Base-by-base conservation (phyloP, 2,888 invertebrate species). In the Drepana falcataria region DNA sequence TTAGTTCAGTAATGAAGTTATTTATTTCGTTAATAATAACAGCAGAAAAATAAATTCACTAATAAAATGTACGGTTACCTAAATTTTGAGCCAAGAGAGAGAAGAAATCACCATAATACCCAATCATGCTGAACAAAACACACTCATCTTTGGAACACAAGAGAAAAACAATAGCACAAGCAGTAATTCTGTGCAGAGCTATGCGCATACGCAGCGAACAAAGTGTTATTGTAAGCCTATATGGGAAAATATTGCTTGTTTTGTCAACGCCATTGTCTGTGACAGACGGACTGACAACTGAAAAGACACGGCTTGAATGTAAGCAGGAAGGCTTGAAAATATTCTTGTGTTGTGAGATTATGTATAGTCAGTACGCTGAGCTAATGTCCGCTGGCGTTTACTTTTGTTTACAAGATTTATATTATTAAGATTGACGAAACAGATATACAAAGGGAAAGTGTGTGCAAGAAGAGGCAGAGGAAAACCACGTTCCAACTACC, bases 161-260 rank as follows among this genome's bases (percentile, higher is more conserved):
- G 59, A 60, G 64, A 71, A 79, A 82, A 79, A 85, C 83, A 85
- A 85, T 79, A 71, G 61, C 59, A 63, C 67, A 69, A 65, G 68
- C 68, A 68, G 70, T 69, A 71, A 72, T 81, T 79, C 77, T 21
- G 21, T 21, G 21, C 75, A 65, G 69, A 73, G 77, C 64, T 66
- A 65, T 69, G 74, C 74, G 71, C 68, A 58, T 60, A 64, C 63
- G 70, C 60, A 72, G 68, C 59, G 56, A 64, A 87, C 85, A 87
- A 87, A 83, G 83, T 66, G 57, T 68, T 74, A 86, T 87, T 89
- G 88, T 89, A 78, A 80, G 80, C 83, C 77, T 81, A 83, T 88
- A 90, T 87, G 85, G 85, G 87, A 87, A 89, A 87, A 88, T 84
- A 88, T 86, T 71, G 78, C 82, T 80, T 86, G 87, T 88, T 89